phyloP scores from a whole-genome alignment of 2,888 invertebrate species.

The Chrysotoxum bicinctum region DNA sequence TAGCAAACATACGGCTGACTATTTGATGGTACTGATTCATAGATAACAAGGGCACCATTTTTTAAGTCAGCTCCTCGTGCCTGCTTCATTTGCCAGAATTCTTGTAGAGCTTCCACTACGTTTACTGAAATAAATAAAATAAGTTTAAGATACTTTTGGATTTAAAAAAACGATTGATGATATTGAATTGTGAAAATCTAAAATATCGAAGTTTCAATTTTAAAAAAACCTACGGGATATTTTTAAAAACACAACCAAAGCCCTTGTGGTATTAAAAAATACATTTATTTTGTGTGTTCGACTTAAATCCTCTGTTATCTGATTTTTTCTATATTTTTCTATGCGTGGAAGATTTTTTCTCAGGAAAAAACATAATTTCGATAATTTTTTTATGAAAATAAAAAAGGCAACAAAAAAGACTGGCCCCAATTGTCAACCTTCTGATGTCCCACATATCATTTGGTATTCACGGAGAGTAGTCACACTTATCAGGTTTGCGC shows the following conservation, averaged over 20 bases:
- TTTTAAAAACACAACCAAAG: neutral
- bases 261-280: too few relatives aligned
- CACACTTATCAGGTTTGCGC: neutral
- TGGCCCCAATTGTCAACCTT: neutral
- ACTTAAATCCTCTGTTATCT: too few relatives aligned
- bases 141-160: too few relatives aligned
- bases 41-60: conserved; percentile 95
- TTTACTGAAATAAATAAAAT: conserved; percentile 87
- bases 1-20: conserved; percentile 97
- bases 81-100: conserved; percentile 99
- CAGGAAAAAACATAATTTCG: too few relatives aligned
- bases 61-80: conserved; percentile 92
- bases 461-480: neutral
- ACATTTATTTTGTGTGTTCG: too few relatives aligned
- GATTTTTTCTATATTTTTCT: too few relatives aligned
- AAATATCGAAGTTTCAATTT: too few relatives aligned
- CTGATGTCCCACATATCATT: neutral
- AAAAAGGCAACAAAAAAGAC: neutral
- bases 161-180: neutral
- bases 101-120: conserved; percentile 96
- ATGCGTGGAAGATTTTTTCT: too few relatives aligned
- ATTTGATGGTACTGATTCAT: conserved; percentile 95
- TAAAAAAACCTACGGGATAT: too few relatives aligned
- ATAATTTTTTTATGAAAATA: neutral
- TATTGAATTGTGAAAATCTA: too few relatives aligned